Evolutionary conservation across 2,888 invertebrate species (phyloP), one percentile per base, ranked within the genome.

Genomic region (Orchestes rusci): DNA sequence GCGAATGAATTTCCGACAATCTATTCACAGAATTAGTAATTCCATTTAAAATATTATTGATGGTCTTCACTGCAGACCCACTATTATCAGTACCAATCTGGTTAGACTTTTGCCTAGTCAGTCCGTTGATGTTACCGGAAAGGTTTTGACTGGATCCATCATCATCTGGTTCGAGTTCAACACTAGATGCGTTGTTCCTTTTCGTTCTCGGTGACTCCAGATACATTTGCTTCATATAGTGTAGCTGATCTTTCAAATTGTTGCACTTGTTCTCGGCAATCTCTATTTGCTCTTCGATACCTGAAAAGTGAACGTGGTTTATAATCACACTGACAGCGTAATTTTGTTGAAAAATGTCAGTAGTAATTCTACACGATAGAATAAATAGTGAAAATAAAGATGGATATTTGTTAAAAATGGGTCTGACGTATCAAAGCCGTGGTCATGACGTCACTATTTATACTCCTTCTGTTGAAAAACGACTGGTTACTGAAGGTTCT

Each of bases 191-290:
- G 16, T 34, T 34, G 7, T 12, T 31, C 10, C 7, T 12, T 12
- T 12, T 17, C 18, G 4, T 15, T 19, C 10, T 34, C 34, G n/a
- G n/a, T n/a, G n/a, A n/a, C n/a, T n/a, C n/a, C n/a, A n/a, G n/a
- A n/a, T 67, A 72, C 16, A 68, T 51, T 51, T 62, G 61, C 52
- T 69, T 69, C 67, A 71, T 66, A 37, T 66, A 66, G 51, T 70
- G 66, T 39, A 73, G 58, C 53, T 69, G 68, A 28, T 63, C 63
- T 50, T 68, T 69, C 27, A 71, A 53, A 1, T 59, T 64, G 39
- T 66, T 66, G 40, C 70, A 72, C 53, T 65, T 60, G 18, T 58
- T 60, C 50, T 70, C 70, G 1, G 71, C 69, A 43, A 63, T 60
- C 45, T 67, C 61, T 13, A 72, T 52, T 49, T 70, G 66, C 43